Conservation (phyloP, 2,113 vertebrate genomes). For the Genyomyrus donnyi region DNA sequence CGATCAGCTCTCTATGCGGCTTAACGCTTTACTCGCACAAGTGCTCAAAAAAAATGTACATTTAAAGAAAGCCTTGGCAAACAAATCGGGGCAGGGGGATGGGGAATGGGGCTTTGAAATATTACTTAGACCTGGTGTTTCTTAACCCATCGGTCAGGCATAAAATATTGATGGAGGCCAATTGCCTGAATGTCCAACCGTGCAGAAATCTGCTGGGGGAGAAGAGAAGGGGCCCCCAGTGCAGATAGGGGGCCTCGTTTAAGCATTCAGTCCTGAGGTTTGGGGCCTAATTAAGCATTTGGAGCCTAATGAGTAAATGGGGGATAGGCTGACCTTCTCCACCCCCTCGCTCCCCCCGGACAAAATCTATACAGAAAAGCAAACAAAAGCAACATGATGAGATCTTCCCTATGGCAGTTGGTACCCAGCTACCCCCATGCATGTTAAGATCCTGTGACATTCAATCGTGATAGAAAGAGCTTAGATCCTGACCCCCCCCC, state of each 20-base stretch:
- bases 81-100: neutral
- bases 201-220: conserved; percentile 24
- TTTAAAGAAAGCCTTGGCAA: neutral
- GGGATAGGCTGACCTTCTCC: conserved; percentile 33
- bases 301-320: conserved; percentile 40
- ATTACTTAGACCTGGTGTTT: conserved; percentile 2
- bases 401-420: conserved; percentile 13
- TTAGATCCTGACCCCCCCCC: neutral
- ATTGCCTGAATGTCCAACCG: conserved; percentile 16
- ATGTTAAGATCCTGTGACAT: conserved; percentile 52
- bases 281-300: conserved; percentile 37
- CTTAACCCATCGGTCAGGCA: conserved; percentile 25
- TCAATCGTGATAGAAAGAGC: conserved; percentile 25
- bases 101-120: neutral
- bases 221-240: conserved; percentile 31
- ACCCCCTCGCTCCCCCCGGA: neutral
- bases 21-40: neutral
- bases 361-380: neutral
- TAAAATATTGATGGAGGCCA: conserved; percentile 40
- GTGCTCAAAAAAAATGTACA: neutral
- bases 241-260: conserved; percentile 19
- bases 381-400: neutral
- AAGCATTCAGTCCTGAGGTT: conserved; percentile 37
- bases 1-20: neutral
- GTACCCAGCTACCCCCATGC: conserved; percentile 35